Percentiles rank a stretch among this genome's conserved stretches.
Conservation (phyloP, 23 tunicate genomes). For the Trididemnum nubilum region DNA sequence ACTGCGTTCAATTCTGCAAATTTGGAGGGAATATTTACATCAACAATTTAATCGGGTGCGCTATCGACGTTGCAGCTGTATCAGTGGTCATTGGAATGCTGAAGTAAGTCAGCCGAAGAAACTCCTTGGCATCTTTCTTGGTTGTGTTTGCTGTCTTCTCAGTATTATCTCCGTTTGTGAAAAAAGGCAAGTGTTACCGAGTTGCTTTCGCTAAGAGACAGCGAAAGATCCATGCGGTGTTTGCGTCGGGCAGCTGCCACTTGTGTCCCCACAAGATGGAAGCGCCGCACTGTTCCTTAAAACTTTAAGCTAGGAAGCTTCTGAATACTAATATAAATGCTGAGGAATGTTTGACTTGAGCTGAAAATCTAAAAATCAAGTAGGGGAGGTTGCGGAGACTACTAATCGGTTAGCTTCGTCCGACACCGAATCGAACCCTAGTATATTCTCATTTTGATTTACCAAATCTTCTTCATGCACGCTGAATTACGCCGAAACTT, state of each 20-base stretch:
- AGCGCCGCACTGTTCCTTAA: no score
- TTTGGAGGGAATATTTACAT: slow-evolving; percentile 1
- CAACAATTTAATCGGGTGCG: slow-evolving; percentile 5
- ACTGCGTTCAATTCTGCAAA: background rate
- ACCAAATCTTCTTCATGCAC: background rate
- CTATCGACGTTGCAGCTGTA: background rate
- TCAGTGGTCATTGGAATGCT: background rate
- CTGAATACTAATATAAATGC: no score
- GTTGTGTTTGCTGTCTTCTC: background rate
- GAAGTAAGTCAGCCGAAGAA: background rate
- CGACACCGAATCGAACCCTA: background rate
- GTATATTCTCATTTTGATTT: no score
- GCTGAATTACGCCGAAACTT: background rate
- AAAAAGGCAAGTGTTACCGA: background rate
- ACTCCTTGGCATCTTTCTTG: background rate
- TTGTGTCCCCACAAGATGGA: no score
- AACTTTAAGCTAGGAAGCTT: no score
- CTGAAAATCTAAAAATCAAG: no score
- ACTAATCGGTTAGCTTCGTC: no score
- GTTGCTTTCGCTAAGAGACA: background rate
- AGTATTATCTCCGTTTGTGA: background rate
- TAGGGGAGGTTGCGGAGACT: no score
- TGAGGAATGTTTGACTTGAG: no score
- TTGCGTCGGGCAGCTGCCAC: background rate
- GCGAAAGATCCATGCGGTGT: background rate